Conservation (phyloP, 2,113 vertebrate species). For the Leiothrix lutea region DNA sequence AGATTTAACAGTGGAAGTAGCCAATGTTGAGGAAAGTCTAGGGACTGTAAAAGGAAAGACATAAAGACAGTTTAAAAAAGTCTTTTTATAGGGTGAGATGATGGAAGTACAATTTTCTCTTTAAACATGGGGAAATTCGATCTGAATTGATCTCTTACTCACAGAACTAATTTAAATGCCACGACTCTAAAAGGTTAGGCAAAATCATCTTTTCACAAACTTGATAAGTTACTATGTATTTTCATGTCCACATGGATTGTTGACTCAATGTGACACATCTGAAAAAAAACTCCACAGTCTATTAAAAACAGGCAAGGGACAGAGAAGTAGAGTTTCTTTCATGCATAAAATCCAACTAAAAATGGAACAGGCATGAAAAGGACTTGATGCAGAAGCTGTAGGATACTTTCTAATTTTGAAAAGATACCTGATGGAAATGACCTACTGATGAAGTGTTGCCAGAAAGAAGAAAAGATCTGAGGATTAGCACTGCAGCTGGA, state of each 20-base stretch:
- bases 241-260: neutral
- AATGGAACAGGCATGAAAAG: neutral
- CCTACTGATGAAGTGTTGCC: constrained; percentile 15
- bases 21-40: neutral
- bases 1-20: neutral
- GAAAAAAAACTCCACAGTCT: neutral
- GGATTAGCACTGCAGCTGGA: neutral
- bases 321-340: neutral
- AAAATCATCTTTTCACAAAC: neutral
- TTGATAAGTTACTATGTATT: neutral
- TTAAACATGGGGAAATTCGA: constrained; percentile 10
- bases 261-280: neutral
- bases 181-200: neutral
- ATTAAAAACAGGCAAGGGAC: constrained; percentile 1
- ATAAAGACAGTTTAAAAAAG: neutral
- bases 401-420: constrained; percentile 19
- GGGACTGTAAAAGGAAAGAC: constrained; percentile 1
- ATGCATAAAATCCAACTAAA: neutral
- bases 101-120: constrained; percentile 32
- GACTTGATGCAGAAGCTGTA: constrained; percentile 7
- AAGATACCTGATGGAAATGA: constrained; percentile 4
- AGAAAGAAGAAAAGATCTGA: constrained; percentile 29
- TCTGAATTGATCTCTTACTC: constrained; percentile 23
- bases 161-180: constrained; percentile 7
- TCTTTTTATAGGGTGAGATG: constrained; percentile 16